phyloP scores from a whole-genome alignment of 2,797 vertebrate species.

The Chaetophractus vellerosus region DNA sequence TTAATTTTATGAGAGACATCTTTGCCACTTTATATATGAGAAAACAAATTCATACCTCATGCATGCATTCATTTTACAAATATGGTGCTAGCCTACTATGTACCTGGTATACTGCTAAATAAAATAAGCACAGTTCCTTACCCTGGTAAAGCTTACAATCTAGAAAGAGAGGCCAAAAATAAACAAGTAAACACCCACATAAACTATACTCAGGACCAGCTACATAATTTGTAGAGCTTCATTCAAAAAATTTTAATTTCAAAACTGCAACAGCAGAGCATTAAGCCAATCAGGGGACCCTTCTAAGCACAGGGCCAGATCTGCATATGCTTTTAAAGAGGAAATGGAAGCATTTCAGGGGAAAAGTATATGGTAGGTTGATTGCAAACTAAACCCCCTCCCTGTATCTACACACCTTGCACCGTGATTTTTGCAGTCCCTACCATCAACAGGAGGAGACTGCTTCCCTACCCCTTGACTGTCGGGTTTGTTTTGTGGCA shows the following conservation, averaged over 20 bases:
- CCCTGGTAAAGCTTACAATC: not conserved
- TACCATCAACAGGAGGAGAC: not conserved
- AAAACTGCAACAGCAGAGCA: not conserved
- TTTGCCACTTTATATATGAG: constrained; percentile 6
- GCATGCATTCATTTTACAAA: not conserved
- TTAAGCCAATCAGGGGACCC: not conserved
- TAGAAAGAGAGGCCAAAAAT: not conserved
- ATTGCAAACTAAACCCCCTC: not conserved
- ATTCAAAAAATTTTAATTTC: not conserved
- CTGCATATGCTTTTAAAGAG: not conserved
- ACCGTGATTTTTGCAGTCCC: not conserved
- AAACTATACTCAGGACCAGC: not conserved
- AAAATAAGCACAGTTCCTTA: not conserved
- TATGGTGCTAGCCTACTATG: not conserved
- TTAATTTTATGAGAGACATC: not conserved
- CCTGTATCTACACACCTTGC: not conserved
- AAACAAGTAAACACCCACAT: not conserved
- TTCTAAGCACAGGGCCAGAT: not conserved
- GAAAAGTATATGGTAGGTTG: not conserved
- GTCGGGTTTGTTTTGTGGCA: not conserved
- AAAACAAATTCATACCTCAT: not conserved
- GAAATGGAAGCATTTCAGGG: not conserved
- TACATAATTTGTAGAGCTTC: not conserved
- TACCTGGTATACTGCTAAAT: not conserved
- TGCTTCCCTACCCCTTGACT: not conserved